A percentile compares a stretch with the other conserved stretches of the same genome.
phyloP scores from a whole-genome alignment of 2,888 invertebrate genomes.

The Hylaea fasciaria region DNA sequence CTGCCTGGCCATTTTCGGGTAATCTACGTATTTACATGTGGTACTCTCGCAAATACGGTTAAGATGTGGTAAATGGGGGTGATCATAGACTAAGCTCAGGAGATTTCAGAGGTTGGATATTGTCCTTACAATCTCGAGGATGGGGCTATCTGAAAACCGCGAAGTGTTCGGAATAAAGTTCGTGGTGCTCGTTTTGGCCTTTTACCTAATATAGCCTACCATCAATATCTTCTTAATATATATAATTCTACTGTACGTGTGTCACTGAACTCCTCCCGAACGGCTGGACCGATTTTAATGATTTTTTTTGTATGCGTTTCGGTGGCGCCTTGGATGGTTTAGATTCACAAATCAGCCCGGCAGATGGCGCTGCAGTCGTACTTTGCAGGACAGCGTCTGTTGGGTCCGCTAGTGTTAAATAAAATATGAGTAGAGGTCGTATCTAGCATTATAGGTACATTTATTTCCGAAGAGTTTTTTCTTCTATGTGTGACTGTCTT shows the following conservation, averaged over 20 bases:
- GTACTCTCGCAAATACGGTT: constrained; percentile 37
- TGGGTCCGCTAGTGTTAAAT: no score
- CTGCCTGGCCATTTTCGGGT: constrained; percentile 31
- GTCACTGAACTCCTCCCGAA: no score
- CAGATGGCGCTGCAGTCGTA: no score
- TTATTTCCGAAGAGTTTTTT: neutral
- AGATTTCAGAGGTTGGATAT: constrained; percentile 20
- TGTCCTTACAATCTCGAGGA: constrained; percentile 9
- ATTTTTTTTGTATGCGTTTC: no score
- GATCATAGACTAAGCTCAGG: constrained; percentile 36
- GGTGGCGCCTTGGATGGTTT: no score
- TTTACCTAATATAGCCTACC: neutral
- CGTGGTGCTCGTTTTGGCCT: neutral
- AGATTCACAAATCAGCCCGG: neutral
- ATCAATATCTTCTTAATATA: neutral
- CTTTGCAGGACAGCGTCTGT: no score
- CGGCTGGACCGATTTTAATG: no score
- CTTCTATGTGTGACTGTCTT: no score
- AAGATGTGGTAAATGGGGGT: constrained; percentile 36
- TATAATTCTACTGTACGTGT: no score
- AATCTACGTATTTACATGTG: constrained; percentile 43
- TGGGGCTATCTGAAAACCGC: constrained; percentile 4
- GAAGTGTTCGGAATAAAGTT: constrained; percentile 3
- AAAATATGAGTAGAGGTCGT: no score
- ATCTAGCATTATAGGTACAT: neutral